phyloP scores from a whole-genome alignment of 2,113 vertebrate species.

The Cygnus atratus region DNA sequence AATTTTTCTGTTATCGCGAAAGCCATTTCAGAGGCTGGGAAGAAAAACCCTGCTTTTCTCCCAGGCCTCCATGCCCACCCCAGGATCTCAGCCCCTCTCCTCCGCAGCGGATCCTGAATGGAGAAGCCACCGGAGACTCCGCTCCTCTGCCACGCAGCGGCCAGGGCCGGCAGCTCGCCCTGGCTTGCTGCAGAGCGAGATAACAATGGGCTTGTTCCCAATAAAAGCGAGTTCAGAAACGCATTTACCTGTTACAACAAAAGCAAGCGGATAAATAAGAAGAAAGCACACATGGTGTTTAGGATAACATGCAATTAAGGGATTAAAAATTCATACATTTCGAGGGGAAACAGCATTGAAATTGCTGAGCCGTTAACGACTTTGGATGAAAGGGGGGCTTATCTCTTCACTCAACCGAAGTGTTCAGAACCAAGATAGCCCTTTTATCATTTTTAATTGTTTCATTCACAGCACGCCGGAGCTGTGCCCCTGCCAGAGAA shows the following conservation, averaged over 20 bases:
- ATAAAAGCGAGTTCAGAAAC: not conserved
- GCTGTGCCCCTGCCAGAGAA: not conserved
- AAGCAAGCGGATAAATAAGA: slow-evolving; percentile 9
- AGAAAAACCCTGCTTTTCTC: not conserved
- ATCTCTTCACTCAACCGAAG: not conserved
- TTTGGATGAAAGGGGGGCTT: slow-evolving; percentile 10
- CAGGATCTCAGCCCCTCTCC: not conserved
- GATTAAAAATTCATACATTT: slow-evolving; percentile 53
- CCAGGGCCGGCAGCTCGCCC: not conserved
- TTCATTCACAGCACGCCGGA: not conserved
- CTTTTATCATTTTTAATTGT: not conserved
- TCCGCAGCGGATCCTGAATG: not conserved
- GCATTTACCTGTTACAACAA: slow-evolving; percentile 10
- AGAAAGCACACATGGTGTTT: not conserved
- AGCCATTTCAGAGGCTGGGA: not conserved
- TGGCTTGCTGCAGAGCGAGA: not conserved
- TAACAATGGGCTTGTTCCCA: not conserved
- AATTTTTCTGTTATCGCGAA: slow-evolving; percentile 32
- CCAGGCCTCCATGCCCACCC: not conserved
- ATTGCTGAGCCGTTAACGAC: not conserved
- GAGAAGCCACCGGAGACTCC: not conserved
- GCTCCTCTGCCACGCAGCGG: not conserved
- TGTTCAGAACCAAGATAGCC: not conserved
- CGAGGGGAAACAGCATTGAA: not conserved
- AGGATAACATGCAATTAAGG: slow-evolving; percentile 47